Percentiles rank a stretch among this genome's conserved stretches.
phyloP scores from a whole-genome alignment of 2,113 vertebrate species.

The Morone chrysops region DNA sequence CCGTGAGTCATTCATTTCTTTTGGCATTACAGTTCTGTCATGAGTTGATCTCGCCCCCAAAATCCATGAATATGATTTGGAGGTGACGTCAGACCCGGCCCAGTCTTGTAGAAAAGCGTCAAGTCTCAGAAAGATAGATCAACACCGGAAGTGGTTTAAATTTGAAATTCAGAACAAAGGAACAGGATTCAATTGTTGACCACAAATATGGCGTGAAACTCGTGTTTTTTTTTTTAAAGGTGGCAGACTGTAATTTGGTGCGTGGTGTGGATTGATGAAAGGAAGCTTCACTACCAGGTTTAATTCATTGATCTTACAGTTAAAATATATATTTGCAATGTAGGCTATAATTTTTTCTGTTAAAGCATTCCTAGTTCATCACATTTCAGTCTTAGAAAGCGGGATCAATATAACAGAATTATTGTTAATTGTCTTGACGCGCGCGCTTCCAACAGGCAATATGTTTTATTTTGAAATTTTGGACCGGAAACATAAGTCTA shows the following conservation, averaged over 20 bases:
- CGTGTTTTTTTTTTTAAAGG: no score
- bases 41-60: neutral
- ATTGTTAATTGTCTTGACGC: no score
- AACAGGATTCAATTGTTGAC: neutral
- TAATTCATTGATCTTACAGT: no score
- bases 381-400: no score
- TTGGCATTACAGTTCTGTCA: neutral
- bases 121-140: neutral
- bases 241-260: no score
- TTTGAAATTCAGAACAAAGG: constrained; percentile 47
- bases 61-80: constrained; percentile 23
- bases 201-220: no score
- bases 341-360: no score
- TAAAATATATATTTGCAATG: no score
- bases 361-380: no score
- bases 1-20: neutral
- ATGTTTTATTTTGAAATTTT: constrained; percentile 49
- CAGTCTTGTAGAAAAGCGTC: constrained; percentile 2
- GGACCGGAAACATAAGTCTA: neutral
- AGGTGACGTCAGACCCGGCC: constrained; percentile 40
- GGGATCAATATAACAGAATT: neutral
- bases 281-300: no score
- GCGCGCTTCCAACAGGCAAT: no score
- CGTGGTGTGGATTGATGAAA: no score
- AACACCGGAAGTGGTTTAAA: constrained; percentile 18